Conservation (phyloP, 2,888 invertebrate species). For the Trypoxylon attenuatum region DNA sequence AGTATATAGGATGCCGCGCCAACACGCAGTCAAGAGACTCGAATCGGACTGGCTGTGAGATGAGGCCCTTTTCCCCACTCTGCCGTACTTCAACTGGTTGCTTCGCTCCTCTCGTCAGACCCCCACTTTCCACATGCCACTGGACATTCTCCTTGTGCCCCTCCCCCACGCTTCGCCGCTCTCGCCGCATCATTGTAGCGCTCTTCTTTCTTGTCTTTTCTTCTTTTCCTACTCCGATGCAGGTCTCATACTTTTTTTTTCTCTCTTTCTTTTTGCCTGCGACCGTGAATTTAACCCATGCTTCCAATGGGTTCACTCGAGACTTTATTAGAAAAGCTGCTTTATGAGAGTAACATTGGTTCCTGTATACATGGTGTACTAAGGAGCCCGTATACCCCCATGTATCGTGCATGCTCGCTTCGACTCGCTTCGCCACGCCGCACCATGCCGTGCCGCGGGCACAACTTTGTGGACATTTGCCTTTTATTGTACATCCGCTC, state of each 20-base stretch:
- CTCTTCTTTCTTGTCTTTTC: constrained; percentile 24
- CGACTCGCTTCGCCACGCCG: too few species aligned
- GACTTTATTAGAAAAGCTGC: neutral
- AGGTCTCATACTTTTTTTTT: neutral
- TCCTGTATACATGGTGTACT: neutral
- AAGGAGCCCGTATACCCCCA: neutral
- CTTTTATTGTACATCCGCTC: constrained; percentile 41
- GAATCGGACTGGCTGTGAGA: constrained; percentile 63
- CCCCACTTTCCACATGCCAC: constrained; percentile 47
- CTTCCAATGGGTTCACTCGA: constrained; percentile 1
- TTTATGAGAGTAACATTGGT: neutral
- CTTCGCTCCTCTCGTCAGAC: constrained; percentile 48
- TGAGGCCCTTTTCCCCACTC: constrained; percentile 57
- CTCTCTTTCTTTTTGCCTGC: neutral
- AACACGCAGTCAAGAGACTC: constrained; percentile 57
- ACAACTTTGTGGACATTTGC: constrained; percentile 24
- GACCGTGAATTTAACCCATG: neutral
- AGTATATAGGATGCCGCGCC: constrained; percentile 43
- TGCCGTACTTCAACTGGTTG: constrained; percentile 41
- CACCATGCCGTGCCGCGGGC: constrained; percentile 16
- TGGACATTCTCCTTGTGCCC: constrained; percentile 43
- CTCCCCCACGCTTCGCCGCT: constrained; percentile 25
- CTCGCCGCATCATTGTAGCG: constrained; percentile 49
- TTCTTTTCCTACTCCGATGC: constrained; percentile 37
- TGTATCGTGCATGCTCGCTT: neutral